Evolutionary conservation across 2,888 invertebrate genomes (phyloP).

Genomic region (Tenthredo amoena): DNA sequence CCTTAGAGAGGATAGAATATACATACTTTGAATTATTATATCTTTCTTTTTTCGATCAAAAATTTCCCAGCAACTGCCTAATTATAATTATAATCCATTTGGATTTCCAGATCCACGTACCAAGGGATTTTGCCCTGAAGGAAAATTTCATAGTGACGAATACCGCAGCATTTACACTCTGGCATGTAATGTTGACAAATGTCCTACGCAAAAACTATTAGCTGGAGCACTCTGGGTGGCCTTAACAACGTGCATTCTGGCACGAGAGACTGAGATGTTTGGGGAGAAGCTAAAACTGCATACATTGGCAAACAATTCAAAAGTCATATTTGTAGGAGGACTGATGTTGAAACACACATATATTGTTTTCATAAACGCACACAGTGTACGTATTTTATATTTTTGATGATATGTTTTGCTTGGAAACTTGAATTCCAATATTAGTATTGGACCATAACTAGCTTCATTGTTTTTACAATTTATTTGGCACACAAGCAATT

Average conservation of each 20-base stretch:
- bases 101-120: slow-evolving; percentile 66
- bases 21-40: neutral
- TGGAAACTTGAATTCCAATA: neutral
- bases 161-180: slow-evolving; percentile 81
- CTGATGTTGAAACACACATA: slow-evolving; percentile 87
- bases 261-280: slow-evolving; percentile 82
- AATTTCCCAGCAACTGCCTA: neutral
- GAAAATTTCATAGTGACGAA: slow-evolving; percentile 71
- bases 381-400: slow-evolving; percentile 74
- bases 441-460: neutral
- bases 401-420: neutral
- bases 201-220: slow-evolving; percentile 85
- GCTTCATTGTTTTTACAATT: neutral
- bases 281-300: slow-evolving; percentile 68
- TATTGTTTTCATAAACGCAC: slow-evolving; percentile 92
- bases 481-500: neutral
- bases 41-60: neutral
- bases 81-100: slow-evolving; percentile 55
- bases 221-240: slow-evolving; percentile 84
- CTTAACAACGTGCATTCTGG: slow-evolving; percentile 83
- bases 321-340: slow-evolving; percentile 81
- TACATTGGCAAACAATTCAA: slow-evolving; percentile 69
- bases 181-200: slow-evolving; percentile 84
- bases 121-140: slow-evolving; percentile 69
- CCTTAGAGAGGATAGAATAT: neutral